A percentile compares a stretch with the other conserved stretches of the same genome.
Evolutionary conservation across 2,797 vertebrate genomes (phyloP).

Genomic region (Darevskia nairensis): DNA sequence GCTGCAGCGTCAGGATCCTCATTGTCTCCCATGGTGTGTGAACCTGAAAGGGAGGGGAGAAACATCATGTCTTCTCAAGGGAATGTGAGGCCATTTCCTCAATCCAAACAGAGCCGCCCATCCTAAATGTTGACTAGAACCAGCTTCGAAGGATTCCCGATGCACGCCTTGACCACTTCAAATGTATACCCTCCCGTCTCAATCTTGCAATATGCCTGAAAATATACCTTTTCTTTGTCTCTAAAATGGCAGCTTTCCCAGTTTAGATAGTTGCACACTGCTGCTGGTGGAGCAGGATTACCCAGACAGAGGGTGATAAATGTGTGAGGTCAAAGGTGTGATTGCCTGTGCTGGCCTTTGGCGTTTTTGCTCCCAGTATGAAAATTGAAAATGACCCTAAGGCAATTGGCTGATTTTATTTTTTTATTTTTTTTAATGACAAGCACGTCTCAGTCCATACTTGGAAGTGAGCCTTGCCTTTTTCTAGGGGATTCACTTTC

Average conservation of each 20-base stretch:
- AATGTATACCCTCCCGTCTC: neutral
- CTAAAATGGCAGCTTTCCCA: neutral
- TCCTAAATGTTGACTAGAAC: neutral
- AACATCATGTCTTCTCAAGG: neutral
- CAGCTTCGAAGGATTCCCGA: neutral
- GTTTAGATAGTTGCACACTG: too few relatives aligned
- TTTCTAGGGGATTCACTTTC: neutral
- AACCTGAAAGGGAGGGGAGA: constrained; percentile 16
- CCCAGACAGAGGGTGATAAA: neutral
- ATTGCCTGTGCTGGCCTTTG: neutral
- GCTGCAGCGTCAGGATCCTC: neutral
- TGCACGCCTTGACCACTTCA: neutral
- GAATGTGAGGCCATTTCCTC: neutral
- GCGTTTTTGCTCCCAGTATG: neutral
- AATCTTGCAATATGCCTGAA: neutral
- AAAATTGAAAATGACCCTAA: neutral
- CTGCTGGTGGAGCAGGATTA: neutral
- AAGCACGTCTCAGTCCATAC: neutral
- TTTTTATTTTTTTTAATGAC: neutral
- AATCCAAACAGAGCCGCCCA: neutral
- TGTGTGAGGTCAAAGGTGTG: neutral
- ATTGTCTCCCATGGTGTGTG: constrained; percentile 49
- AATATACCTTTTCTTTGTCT: neutral
- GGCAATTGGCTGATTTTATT: too few relatives aligned
- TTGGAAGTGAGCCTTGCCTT: neutral